Base-by-base conservation (phyloP, 2,797 vertebrate species). In the Limosa lapponica region DNA sequence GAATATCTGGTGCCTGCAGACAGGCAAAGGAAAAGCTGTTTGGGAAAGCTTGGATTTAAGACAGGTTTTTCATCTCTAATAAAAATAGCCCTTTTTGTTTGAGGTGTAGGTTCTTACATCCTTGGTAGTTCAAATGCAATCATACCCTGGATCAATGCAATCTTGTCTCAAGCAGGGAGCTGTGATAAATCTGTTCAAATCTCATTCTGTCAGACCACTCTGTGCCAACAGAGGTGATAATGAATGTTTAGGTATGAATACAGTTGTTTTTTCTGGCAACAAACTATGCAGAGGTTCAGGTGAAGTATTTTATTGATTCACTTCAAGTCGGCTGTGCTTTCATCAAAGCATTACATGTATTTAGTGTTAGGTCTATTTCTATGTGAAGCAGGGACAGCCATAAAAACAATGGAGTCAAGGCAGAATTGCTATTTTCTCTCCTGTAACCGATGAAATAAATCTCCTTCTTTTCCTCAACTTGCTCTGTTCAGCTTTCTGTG, bases 101-200 rank as follows among this genome's bases (percentile, higher is more conserved):
- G 79, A 95, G 64, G 49, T 74, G 41, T 87, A 91, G 30, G 30
- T 86, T 66, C 84, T 89, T 44, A 67, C n/a, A 94, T 88, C 72
- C 25, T 32, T 71, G 52, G 13, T 87, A 72, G 86, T 80, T 82
- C 43, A 58, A 95, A 94, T 88, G 66, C 61, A 92, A 28, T 91
- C 52, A 41, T 80, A 58, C 16, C 23, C 64, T 65, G 72, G 94
- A 97, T 96, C 93, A 93, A 30, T 93, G 85, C 52, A 83, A 41
- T 79, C 67, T 94, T 90, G 39, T 88, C 75, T 92, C 24, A 71
- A 37, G 58, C 41, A 84, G 55, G 71, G 64, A 79, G 46, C 69
- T 75, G 37, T 82, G 79, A 96, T 85, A 89, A 83, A 92, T 92
- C 37, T 87, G 48, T 74, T 94, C 66, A 89, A 82, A 94, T 81